Conservation (phyloP, 92 coral and sea anemone genomes). For the Parazoanthus swiftii region DNA sequence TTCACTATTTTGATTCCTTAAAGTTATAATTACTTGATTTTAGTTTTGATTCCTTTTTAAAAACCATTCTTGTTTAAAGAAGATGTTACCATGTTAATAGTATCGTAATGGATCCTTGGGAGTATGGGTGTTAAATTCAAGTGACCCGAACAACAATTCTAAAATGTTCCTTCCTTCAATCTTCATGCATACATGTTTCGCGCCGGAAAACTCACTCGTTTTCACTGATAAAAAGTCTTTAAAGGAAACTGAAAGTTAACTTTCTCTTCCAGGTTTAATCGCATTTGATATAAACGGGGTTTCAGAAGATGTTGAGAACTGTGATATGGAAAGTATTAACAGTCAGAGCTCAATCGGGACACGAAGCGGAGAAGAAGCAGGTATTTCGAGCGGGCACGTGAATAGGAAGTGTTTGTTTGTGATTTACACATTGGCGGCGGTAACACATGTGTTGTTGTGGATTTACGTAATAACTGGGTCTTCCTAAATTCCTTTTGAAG, state of each 20-base stretch:
- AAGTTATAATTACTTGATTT: not conserved
- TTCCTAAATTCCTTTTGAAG: slow-evolving; percentile 36
- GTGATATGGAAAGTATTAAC: slow-evolving; percentile 74
- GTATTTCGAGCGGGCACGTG: slow-evolving; percentile 27
- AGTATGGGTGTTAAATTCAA: not conserved
- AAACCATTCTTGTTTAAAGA: not conserved
- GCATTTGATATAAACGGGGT: slow-evolving; percentile 29
- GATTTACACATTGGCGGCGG: not conserved
- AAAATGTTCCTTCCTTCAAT: not conserved
- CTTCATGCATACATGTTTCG: not conserved
- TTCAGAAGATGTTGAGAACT: slow-evolving; percentile 62
- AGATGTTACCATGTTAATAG: not conserved
- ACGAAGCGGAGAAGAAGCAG: slow-evolving; percentile 77
- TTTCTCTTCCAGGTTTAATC: slow-evolving; percentile 27
- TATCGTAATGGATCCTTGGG: not conserved
- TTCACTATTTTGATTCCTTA: slow-evolving; percentile 9
- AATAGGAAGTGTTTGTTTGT: slow-evolving; percentile 9
- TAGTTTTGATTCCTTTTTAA: not conserved
- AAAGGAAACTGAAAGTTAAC: not conserved
- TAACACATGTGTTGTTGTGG: not conserved
- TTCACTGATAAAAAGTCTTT: not conserved
- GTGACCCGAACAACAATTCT: not conserved
- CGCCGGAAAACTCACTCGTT: not conserved
- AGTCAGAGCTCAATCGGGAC: slow-evolving; percentile 71
- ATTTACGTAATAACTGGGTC: not conserved